These are phyloP conservation scores for Chironomus riparius DNA, from an alignment of 2,888 invertebrate species.

Conservation along the genomic window DNA sequence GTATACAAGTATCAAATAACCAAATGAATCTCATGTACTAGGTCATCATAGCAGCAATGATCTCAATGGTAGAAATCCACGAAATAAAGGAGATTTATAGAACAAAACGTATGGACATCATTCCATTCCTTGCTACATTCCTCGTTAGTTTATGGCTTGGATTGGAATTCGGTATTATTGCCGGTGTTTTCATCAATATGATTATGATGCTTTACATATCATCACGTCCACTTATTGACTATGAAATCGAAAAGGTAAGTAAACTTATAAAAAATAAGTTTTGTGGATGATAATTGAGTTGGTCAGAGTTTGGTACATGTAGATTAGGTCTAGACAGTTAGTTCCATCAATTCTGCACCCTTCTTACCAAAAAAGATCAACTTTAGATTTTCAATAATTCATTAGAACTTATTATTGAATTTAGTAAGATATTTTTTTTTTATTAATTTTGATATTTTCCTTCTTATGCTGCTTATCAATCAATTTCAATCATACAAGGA, in stretches of 20 bases:
- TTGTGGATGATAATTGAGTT: neutral
- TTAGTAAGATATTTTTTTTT: no score
- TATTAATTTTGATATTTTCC: no score
- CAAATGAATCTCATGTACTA: neutral
- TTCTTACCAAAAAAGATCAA: no score
- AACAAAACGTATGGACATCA: conserved; percentile 73
- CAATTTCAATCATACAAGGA: no score
- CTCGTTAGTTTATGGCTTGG: conserved; percentile 69
- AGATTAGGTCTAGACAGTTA: no score
- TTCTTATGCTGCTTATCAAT: no score
- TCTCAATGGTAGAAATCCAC: conserved; percentile 67
- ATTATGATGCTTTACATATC: conserved; percentile 74
- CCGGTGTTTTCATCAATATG: conserved; percentile 71
- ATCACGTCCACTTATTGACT: conserved; percentile 68
- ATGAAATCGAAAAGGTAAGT: conserved; percentile 54
- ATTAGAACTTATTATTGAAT: no score
- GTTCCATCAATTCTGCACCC: no score
- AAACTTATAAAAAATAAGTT: neutral
- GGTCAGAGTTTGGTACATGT: no score
- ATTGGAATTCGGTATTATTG: conserved; percentile 78
- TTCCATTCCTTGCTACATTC: conserved; percentile 75
- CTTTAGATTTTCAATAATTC: no score
- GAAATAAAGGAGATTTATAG: conserved; percentile 65
- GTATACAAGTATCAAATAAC: no score
- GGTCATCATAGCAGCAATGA: conserved; percentile 83